Base-by-base conservation (phyloP, 2,888 invertebrate species). In the Anthophora plumipes region DNA sequence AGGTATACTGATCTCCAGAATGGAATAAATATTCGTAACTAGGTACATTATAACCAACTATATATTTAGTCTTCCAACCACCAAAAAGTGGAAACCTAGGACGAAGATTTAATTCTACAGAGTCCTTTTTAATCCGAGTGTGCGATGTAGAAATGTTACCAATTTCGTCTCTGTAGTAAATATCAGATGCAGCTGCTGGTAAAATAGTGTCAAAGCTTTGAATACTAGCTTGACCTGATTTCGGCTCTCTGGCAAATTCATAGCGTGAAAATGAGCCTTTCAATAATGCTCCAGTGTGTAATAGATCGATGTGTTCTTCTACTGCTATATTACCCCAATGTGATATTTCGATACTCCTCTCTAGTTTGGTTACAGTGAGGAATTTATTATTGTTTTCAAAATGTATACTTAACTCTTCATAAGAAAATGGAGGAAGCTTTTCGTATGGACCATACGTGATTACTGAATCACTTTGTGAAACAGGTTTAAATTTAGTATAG, bases 321-420 rank as follows among this genome's bases (percentile, higher is more conserved):
- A 99, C 95, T 31, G 99, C 99, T 89, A 99, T 98, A 91, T 99
- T 99, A 11, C 99, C 99, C 99, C 99, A 99, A 93, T 99, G 99
- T 0, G 99, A 99, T 2, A 99, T 96, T 94, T 99, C 99, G 89
- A 99, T 97, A 0, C 96, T 94, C 64, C 99, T 95, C 88, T 97
- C 97, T 86, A 99, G 93, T 60, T 95, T 95, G 0, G 97, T 97
- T 0, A 99, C 98, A n/a, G 98, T 98, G 85, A 99, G 94, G 94
- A 99, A 99, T 43, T 99, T 99, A 54, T 97, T 95, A 92, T 99
- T 98, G 93, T 99, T 99, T 94, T 99, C 99, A 92, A 97, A 99
- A 93, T 99, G 99, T 48, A 99, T 94, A 54, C 94, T 94, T 87
- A 99, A 92, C 85, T 96, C 95, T 85, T 96, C 96, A 83, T 94